Evolutionary conservation across 37 sponge, comb jelly and placozoan genomes (phyloP).

Genomic region (Chondrosia reniformis): DNA sequence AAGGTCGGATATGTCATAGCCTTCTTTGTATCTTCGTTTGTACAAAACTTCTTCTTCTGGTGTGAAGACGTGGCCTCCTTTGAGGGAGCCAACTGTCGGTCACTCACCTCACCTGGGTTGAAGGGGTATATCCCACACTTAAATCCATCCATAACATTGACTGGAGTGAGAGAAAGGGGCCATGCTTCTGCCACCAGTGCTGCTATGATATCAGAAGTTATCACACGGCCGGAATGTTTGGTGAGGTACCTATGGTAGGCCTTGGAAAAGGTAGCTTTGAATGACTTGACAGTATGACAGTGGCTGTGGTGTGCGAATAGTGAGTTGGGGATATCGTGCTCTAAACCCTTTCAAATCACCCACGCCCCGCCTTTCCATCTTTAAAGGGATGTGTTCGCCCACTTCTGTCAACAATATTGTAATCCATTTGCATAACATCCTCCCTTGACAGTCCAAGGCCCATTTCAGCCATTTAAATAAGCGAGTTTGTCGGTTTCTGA

Average conservation of each 20-base stretch:
- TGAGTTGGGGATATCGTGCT: constrained; percentile 6
- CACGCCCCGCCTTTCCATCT: constrained; percentile 34
- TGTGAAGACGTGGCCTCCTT: not conserved
- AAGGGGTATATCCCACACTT: constrained; percentile 35
- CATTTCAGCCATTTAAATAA: constrained; percentile 47
- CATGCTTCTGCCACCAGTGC: constrained; percentile 31
- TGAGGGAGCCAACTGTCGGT: constrained; percentile 34
- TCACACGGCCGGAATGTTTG: constrained; percentile 39
- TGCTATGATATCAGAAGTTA: constrained; percentile 34
- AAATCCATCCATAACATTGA: constrained; percentile 40
- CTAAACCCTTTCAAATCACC: constrained; percentile 51
- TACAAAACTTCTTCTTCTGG: constrained; percentile 18
- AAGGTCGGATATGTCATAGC: constrained; percentile 14
- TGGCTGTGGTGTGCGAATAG: constrained; percentile 40
- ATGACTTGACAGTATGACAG: constrained; percentile 45
- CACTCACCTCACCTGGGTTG: constrained; percentile 40
- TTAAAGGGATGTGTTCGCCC: constrained; percentile 35
- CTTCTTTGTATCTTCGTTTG: constrained; percentile 17
- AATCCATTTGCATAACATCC: constrained; percentile 38
- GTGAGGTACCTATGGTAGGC: constrained; percentile 33
- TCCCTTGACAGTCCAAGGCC: constrained; percentile 46
- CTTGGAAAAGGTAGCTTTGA: constrained; percentile 37
- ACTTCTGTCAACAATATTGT: constrained; percentile 26
- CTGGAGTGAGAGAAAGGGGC: constrained; percentile 24
- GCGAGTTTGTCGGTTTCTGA: too few species aligned